Percentiles rank a stretch among this genome's conserved stretches.
These are phyloP conservation scores for Entomobrya proxima DNA, from an alignment of 2,888 invertebrate genomes.

Conservation along the genomic window DNA sequence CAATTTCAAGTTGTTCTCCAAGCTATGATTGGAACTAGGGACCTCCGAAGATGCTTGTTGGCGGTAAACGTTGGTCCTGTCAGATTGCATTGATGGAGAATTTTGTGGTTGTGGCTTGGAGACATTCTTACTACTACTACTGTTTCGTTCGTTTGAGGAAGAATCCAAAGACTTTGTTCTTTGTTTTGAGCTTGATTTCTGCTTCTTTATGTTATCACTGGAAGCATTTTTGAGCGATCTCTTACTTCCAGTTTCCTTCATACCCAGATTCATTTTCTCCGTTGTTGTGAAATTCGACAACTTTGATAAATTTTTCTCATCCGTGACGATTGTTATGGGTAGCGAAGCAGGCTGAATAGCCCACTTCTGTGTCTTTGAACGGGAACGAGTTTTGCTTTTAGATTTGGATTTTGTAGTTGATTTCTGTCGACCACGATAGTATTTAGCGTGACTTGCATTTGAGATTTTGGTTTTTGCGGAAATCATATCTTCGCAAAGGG, in stretches of 20 bases:
- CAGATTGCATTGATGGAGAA: not conserved
- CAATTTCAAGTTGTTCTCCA: not conserved
- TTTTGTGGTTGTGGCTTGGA: not conserved
- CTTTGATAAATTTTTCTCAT: conserved; percentile 7
- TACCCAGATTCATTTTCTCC: not conserved
- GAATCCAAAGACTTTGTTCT: conserved; percentile 27
- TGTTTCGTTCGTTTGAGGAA: not conserved
- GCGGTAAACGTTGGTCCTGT: too few relatives aligned
- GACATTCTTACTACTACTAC: not conserved
- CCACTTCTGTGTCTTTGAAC: conserved; percentile 49
- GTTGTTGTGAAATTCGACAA: not conserved
- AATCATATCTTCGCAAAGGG: conserved; percentile 59
- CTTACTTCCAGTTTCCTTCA: not conserved
- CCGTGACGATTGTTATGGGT: conserved; percentile 61
- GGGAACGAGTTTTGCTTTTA: too few relatives aligned
- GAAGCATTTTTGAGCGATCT: not conserved
- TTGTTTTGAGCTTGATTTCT: not conserved
- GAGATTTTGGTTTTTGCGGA: not conserved
- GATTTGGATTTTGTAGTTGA: not conserved
- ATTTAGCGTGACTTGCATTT: not conserved
- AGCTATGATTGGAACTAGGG: conserved; percentile 6
- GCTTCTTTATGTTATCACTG: not conserved
- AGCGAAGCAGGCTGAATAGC: conserved; percentile 51
- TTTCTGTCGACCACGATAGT: not conserved
- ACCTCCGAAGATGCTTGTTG: conserved; percentile 33